Evolutionary conservation across 2,797 vertebrate genomes (phyloP), one percentile per base, ranked within the genome.

Genomic region (Lycodopsis pacificus): DNA sequence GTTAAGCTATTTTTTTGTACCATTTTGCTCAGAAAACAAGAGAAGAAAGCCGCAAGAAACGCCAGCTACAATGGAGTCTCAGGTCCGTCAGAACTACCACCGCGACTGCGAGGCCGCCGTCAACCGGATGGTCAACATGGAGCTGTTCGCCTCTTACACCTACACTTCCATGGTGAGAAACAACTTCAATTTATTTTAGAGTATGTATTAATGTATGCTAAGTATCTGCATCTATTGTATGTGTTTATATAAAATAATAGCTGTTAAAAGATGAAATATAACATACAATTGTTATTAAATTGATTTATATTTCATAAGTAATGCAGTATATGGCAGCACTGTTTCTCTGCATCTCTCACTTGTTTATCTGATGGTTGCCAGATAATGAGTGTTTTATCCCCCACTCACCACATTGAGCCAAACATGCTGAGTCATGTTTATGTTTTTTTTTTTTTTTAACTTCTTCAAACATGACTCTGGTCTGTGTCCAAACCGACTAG

Each of bases 71-170:
- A 97, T 97, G 96, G 95, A 95, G 3, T 97, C 96, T 66, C 96
- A 96, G 83, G 87, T 97, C 67, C 95, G 96, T 74, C 96, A 97
- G 93, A 97, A 97, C 89, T 97, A 95, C 92, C 91, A 96, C 88
- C 91, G 91, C 25, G 96, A 96, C 75, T 95, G 95, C 73, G 96
- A 97, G 76, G 96, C 94, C 71, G 95, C 96, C 74, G 58, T 97
- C 82, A 97, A 97, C 93, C 91, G 92, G 25, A 96, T 96, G 95
- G 68, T 95, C 20, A 97, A 97, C 92, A 90, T 96, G 96, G 96
- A 95, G 95, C 71, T 96, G 34, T 94, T 87, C 9, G 93, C 94
- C 5, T 95, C 94, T 0, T 97, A 97, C 88, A 95, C 93, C 58
- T 97, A 96, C 86, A 95, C 95, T 0, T 97, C 96, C 2, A 96